Conservation (phyloP, 2,113 vertebrate genomes). For the Columba livia region DNA sequence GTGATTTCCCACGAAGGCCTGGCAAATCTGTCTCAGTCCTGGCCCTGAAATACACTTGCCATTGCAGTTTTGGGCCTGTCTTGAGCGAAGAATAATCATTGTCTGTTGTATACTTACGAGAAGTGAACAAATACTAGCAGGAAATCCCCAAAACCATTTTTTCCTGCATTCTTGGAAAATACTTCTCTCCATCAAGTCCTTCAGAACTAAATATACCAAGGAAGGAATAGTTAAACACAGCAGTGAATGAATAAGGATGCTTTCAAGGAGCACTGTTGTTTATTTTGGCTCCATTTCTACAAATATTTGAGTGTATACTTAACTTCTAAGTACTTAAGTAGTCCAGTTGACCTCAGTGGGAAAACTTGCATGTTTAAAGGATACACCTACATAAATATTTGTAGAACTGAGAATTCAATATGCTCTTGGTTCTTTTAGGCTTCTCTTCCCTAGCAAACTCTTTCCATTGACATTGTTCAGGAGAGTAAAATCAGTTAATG, state of each 20-base stretch:
- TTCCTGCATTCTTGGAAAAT: neutral
- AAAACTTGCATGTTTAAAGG: constrained; percentile 1
- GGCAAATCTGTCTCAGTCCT: neutral
- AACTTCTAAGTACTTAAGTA: constrained; percentile 3
- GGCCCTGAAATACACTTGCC: neutral
- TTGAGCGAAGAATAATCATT: neutral
- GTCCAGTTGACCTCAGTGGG: neutral
- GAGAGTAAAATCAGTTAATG: neutral
- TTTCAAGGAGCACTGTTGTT: constrained; percentile 3
- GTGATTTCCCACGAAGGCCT: neutral
- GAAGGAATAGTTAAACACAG: neutral
- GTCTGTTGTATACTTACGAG: neutral
- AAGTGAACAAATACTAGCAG: neutral
- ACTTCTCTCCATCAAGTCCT: neutral
- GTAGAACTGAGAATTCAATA: neutral
- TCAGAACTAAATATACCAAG: neutral
- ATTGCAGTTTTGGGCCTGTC: constrained; percentile 1
- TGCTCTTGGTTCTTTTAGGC: neutral
- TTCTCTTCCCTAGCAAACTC: neutral
- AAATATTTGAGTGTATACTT: constrained; percentile 32
- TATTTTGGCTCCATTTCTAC: constrained; percentile 16
- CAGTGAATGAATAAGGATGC: neutral
- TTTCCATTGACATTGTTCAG: neutral
- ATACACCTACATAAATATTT: constrained; percentile 11
- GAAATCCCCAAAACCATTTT: neutral